These are phyloP conservation scores for Oreortyx pictus DNA, from an alignment of 2,797 vertebrate species.

Conservation along the genomic window DNA sequence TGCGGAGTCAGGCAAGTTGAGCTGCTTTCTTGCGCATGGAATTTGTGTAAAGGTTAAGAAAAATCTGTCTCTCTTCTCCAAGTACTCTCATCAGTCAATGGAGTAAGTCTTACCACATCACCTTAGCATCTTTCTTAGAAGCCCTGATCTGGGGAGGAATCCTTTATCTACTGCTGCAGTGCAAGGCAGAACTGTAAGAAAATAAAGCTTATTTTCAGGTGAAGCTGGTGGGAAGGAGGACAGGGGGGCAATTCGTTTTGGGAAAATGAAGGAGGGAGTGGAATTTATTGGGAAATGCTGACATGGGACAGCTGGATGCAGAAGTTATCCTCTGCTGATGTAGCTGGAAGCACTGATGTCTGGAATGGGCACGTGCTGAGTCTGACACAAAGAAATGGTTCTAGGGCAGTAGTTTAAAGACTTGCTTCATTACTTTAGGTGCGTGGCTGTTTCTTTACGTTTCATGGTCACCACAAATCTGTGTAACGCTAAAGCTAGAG, in stretches of 20 bases:
- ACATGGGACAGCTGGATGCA: not conserved
- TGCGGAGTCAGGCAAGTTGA: not conserved
- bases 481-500: conserved; percentile 39
- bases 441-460: conserved; percentile 18
- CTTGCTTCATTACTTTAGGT: conserved; percentile 6
- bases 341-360: not conserved
- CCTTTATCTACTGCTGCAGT: not conserved
- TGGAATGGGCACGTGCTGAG: not conserved
- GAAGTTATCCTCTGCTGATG: not conserved
- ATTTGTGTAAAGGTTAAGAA: not conserved
- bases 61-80: not conserved
- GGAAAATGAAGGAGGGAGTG: not conserved
- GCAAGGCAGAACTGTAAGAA: not conserved
- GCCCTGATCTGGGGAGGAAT: not conserved
- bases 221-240: not conserved
- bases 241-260: not conserved
- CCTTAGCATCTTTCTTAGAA: not conserved
- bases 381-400: not conserved
- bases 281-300: not conserved
- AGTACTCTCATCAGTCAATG: not conserved
- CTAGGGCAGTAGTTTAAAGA: conserved; percentile 10
- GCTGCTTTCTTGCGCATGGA: not conserved
- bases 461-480: conserved; percentile 51
- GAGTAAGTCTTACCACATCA: not conserved
- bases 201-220: not conserved